Conservation (phyloP, 2,888 invertebrate species). For the Marronus borbonicus region DNA sequence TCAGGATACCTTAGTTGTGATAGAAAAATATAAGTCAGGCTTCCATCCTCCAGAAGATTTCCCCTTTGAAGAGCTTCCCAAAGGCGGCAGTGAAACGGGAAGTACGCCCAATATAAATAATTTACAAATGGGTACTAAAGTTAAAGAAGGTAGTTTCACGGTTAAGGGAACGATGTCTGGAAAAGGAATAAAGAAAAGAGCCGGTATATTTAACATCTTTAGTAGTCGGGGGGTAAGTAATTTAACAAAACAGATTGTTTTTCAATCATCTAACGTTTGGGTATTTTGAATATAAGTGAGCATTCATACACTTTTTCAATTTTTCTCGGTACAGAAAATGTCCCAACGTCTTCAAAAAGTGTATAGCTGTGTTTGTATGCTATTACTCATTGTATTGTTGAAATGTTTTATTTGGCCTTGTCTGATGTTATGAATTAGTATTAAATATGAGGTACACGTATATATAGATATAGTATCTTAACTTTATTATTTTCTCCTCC, state of each 20-base stretch:
- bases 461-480: constrained; percentile 47
- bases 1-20: constrained; percentile 86
- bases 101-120: constrained; percentile 66
- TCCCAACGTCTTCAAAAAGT: not conserved
- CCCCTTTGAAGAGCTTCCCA: constrained; percentile 91
- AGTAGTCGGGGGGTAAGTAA: constrained; percentile 91
- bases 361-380: not conserved
- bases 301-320: not conserved
- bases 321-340: not conserved
- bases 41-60: constrained; percentile 95
- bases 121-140: constrained; percentile 62
- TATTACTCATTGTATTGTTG: no score
- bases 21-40: constrained; percentile 96
- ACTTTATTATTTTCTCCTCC: constrained; percentile 56
- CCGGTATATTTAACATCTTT: constrained; percentile 92
- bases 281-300: not conserved
- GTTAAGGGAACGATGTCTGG: constrained; percentile 89
- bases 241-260: not conserved
- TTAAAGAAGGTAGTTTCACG: constrained; percentile 74
- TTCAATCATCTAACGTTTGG: not conserved
- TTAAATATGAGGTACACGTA: not conserved
- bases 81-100: constrained; percentile 68
- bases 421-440: constrained; percentile 9
- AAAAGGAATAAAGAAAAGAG: constrained; percentile 88
- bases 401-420: not conserved